Conservation (phyloP, 2,113 vertebrate genomes). For the Grammomys dolichurus region DNA sequence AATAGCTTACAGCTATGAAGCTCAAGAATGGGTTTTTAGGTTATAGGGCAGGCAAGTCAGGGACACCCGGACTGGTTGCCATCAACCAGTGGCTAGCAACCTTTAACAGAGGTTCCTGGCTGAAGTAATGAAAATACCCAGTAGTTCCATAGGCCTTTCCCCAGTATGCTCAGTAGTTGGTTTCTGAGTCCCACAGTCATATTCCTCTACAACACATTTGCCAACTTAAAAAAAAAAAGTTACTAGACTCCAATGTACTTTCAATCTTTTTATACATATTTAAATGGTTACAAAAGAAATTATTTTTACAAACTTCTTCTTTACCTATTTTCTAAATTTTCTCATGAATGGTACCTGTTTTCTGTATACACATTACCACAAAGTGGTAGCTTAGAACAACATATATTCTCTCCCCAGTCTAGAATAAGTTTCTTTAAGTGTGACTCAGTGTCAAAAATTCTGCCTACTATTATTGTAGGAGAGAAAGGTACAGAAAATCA, state of each 20-base stretch:
- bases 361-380: constrained; percentile 1
- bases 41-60: neutral
- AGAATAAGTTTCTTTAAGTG: constrained; percentile 18
- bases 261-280: constrained; percentile 12
- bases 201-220: neutral
- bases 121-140: neutral
- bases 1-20: constrained; percentile 38
- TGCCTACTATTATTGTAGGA: neutral
- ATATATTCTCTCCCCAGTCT: neutral
- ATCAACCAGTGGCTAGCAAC: neutral
- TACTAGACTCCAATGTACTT: constrained; percentile 2
- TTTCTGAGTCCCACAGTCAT: neutral
- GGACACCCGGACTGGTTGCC: neutral
- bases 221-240: neutral
- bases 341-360: neutral
- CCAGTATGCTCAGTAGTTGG: neutral
- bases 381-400: constrained; percentile 3
- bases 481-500: neutral
- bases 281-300: constrained; percentile 59
- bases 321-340: neutral
- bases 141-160: neutral
- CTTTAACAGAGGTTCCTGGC: neutral
- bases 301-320: neutral
- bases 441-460: neutral
- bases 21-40: neutral